Conservation (phyloP, 2,888 invertebrate species). For the Mongoloraphidia duomilia region DNA sequence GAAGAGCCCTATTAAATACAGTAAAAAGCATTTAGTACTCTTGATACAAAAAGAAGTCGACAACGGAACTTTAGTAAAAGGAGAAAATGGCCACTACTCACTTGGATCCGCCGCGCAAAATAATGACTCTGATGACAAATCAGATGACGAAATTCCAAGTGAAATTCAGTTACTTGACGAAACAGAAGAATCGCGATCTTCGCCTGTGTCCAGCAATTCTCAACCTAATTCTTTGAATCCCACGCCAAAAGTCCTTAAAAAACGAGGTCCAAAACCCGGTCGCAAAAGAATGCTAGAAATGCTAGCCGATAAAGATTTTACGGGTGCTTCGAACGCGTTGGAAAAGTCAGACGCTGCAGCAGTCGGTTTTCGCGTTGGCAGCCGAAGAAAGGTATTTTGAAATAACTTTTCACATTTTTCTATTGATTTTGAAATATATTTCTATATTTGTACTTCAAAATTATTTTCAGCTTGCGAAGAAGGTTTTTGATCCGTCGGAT, state of each 20-base stretch:
- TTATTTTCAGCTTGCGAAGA: slow-evolving; percentile 51
- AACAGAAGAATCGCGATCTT: background rate
- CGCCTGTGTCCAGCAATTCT: background rate
- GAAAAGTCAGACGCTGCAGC: slow-evolving; percentile 4
- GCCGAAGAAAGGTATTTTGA: slow-evolving; percentile 14
- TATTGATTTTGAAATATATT: background rate
- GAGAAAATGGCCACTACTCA: slow-evolving; percentile 53
- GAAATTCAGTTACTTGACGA: background rate
- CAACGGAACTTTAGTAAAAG: slow-evolving; percentile 49
- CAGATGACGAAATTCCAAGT: slow-evolving; percentile 25
- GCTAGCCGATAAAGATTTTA: slow-evolving; percentile 5
- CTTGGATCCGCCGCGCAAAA: slow-evolving; percentile 37
- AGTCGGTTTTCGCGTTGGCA: slow-evolving; percentile 14
- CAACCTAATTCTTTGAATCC: background rate
- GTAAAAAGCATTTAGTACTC: slow-evolving; percentile 45
- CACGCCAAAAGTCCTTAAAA: background rate
- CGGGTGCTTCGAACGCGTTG: background rate
- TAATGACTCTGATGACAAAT: slow-evolving; percentile 2
- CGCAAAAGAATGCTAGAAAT: background rate
- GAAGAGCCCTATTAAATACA: slow-evolving; percentile 47
- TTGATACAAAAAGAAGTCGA: slow-evolving; percentile 56
- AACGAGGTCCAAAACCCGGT: background rate
- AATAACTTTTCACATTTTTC: background rate
- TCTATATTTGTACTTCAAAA: background rate
- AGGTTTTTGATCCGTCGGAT: slow-evolving; percentile 76